A percentile compares a stretch with the other conserved stretches of the same genome.
Conservation (phyloP, 1,140 invertebrate species). For the Pseudobourletiella spinata region DNA sequence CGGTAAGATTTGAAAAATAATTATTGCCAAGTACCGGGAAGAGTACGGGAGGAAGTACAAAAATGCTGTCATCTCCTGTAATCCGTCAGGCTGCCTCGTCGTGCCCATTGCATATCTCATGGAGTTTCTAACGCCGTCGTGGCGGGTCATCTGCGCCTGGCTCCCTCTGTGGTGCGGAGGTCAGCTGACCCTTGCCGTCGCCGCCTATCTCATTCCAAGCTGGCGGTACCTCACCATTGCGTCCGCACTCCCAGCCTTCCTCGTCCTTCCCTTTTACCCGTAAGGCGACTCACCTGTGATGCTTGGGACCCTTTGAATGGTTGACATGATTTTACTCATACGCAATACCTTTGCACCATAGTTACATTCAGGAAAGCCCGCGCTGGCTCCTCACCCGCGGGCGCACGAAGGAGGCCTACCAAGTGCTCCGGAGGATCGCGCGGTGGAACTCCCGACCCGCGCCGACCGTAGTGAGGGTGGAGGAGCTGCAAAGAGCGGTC, state of each 20-base stretch:
- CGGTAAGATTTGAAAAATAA: constrained; percentile 9
- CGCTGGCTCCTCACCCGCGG: constrained; percentile 22
- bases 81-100: constrained; percentile 21
- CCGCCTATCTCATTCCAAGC: constrained; percentile 13
- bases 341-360: neutral
- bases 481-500: constrained; percentile 11
- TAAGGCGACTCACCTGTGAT: neutral
- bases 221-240: constrained; percentile 18
- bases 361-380: constrained; percentile 12
- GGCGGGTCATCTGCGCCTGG: constrained; percentile 27
- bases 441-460: constrained; percentile 13
- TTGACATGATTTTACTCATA: neutral
- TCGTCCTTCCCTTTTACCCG: constrained; percentile 13
- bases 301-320: neutral
- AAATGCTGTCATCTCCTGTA: neutral
- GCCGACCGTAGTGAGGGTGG: constrained; percentile 1
- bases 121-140: constrained; percentile 32
- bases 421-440: constrained; percentile 14
- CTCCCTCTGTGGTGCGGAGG: constrained; percentile 24
- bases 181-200: constrained; percentile 11
- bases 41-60: neutral
- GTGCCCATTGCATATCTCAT: constrained; percentile 29
- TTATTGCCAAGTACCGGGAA: no score
- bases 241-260: neutral
- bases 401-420: constrained; percentile 12